Evolutionary conservation across 64 coral and sea anemone genomes (phyloP), one percentile per base, ranked within the genome.

Genomic region (Stylophora pistillata): DNA sequence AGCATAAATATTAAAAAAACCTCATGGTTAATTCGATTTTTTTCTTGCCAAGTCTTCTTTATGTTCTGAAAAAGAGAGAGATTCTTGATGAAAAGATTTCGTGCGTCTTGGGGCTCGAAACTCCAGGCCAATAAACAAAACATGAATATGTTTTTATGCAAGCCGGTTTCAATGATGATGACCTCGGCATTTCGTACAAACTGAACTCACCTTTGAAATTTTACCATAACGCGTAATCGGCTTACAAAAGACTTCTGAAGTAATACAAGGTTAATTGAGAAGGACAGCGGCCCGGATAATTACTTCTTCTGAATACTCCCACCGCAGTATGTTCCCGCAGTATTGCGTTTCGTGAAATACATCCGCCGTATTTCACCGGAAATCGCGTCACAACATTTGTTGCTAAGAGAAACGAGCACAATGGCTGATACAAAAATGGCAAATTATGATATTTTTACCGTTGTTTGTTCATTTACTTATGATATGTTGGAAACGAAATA

Each of bases 331-430:
- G n/a, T n/a, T n/a, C n/a, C n/a, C n/a, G n/a, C n/a, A n/a, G n/a
- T 47, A 47, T 7, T 47, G 37, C n/a, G n/a, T n/a, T 47, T 47
- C 37, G 7, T 47, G 37, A 47, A 4, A 47, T 47, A 47, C 37
- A 47, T 47, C 37, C 37, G 37, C 37, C 3, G 37, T 47, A 47
- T 47, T 47, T 3, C 37, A 69, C 37, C 80, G 80, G 80, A 84
- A 84, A 62, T 84, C 33, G 18, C 57, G 30, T 84, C 79, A 84
- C 62, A 23, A 58, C 56, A 70, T 53, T 27, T 28, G 80, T 84
- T 84, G 80, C 80, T 53, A 84, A 0, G 62, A 37, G 62, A 84
- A 80, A 84, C 61, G 13, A 59, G 30, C 12, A 37, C 78, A 82
- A 82, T 64, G 5, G 64, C 4, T 68, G 64, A 10, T 10, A 3